Evolutionary conservation across 1,140 invertebrate species (phyloP), one percentile per base, ranked within the genome.

Genomic region (Eueides isabella): DNA sequence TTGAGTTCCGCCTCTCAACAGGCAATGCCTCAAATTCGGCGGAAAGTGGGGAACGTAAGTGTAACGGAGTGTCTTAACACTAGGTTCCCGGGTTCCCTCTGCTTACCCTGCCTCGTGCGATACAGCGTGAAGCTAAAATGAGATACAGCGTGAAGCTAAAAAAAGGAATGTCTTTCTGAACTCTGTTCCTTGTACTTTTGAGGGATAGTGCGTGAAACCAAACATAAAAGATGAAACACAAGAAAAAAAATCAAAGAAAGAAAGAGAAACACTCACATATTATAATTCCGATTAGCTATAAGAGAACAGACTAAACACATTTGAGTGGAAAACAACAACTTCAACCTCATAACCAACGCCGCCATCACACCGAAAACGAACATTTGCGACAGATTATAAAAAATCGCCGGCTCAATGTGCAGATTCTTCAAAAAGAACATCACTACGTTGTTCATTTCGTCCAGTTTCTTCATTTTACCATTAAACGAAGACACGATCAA

Each of bases 321-420:
- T 80, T 98, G 97, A 7, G 97, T 97, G 1, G 96, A 96, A 87
- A 97, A 95, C 84, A 98, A 96, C 23, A 98, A 82, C 88, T 98
- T 98, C 44, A 98, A 85, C 83, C 97, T 94, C 97, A 98, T 98
- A 7, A 98, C 95, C 11, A 98, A 92, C 14, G 94, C 79, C 28
- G 97, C 97, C 96, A 98, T 97, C 0, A 96, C 81, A 4, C 94
- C 94, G 83, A 96, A 98, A 16, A 95, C 95, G 29, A 94, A 85
- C 76, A 95, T 89, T 85, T 97, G 96, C 5, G 96, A 89, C 29
- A 96, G 83, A 86, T 96, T 96, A 85, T 96, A 98, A 4, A 97
- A 94, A 14, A 97, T 84, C 80, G 96, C 94, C 14, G 95, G 92
- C 30, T 96, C 95, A 16, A 95, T 82, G 64, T 79, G 61, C 44